Evolutionary conservation across 2,888 invertebrate genomes (phyloP).

Genomic region (Melipona bicolor): DNA sequence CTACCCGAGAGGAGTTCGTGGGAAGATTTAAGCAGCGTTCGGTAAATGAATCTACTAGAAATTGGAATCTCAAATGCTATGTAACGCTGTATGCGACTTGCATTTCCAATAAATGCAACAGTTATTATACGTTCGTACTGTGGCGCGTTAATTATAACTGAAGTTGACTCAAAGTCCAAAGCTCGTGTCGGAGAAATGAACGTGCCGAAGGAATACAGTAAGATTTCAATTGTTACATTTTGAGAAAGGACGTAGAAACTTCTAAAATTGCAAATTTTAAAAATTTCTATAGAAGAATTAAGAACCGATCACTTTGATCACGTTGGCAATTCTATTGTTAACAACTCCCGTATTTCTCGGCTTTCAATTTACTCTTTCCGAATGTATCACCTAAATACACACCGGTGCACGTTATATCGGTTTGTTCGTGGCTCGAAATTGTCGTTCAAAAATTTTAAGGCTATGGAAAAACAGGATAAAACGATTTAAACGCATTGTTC

Average conservation of each 20-base stretch:
- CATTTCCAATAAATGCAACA: neutral
- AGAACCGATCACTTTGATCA: no score
- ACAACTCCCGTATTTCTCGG: neutral
- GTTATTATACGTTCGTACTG: neutral
- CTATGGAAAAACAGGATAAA: neutral
- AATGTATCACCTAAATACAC: neutral
- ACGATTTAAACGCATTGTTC: neutral
- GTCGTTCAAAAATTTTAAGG: neutral
- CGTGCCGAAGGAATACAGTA: no score
- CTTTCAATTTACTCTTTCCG: neutral
- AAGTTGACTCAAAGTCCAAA: no score
- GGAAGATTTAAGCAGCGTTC: constrained; percentile 7
- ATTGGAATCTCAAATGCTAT: neutral
- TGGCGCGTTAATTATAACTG: no score
- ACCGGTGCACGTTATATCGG: neutral
- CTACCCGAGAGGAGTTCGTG: neutral
- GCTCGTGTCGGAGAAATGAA: no score
- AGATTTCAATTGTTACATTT: no score
- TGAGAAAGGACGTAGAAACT: no score
- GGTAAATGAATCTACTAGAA: neutral
- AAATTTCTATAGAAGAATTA: no score
- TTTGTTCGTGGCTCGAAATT: neutral
- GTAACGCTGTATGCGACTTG: neutral
- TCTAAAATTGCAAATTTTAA: no score
- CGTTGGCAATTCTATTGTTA: no score